Evolutionary conservation across 2,113 vertebrate genomes (phyloP), one percentile per base, ranked within the genome.

Genomic region (Trachemys scripta): DNA sequence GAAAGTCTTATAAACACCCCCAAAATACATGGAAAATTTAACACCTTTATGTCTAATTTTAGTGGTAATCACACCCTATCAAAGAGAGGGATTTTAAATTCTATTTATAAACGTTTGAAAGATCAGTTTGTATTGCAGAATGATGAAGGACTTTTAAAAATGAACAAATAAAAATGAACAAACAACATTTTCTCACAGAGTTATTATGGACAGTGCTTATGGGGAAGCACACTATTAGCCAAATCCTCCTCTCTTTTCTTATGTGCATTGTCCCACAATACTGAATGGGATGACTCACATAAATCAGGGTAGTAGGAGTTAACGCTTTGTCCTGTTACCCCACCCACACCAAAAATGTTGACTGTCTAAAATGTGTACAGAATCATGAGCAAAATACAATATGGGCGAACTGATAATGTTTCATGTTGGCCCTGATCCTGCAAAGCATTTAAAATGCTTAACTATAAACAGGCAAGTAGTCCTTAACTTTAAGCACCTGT

Each of bases 391-490:
- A 93, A 90, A 13, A 29, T 27, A 45, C 51, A 88, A 54, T 86
- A 85, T 69, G 1, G 3, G 8, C 84, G 47, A 81, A 87, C 29
- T 47, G 85, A 76, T 22, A 84, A n/a, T 29, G 1, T 5, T 93
- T 88, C 1, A 50, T 84, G 85, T 84, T 31, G 54, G 9, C 4
- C 13, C 45, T 17, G 83, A 49, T 81, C 92, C 54, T 59, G 0
- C 45, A 79, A 29, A 51, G 45, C 84, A 72, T 4, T 54, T 69
- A 51, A n/a, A 0, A 0, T 17, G 3, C 3, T 1, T 85, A 76
- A 1, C 1, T 4, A 0, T 65, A 56, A 62, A 8, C 0, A 2
- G 45, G 0, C 51, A 10, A 1, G 6, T 86, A 82, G 10, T 78
- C 42, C 42, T 47, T 78, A 78, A 82, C 3, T 88, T 92, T 14